Conservation (phyloP, 23 tunicate species). For the Phallusia fumigata region DNA sequence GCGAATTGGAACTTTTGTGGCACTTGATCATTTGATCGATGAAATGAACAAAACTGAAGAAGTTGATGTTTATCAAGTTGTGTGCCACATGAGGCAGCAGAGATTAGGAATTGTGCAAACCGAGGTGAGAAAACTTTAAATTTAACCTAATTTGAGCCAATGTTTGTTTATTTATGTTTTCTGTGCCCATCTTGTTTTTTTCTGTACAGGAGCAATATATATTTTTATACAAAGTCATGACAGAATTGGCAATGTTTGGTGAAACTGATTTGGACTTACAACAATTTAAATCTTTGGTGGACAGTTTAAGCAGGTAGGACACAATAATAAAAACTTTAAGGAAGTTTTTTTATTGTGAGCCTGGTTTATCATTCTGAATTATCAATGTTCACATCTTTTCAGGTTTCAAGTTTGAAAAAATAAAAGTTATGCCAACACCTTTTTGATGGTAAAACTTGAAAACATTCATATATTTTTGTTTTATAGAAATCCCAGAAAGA, state of each 20-base stretch:
- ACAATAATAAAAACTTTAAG: no score
- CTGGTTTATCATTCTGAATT: no score
- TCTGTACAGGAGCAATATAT: conserved; percentile 56
- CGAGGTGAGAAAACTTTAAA: not conserved
- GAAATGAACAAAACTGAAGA: conserved; percentile 16
- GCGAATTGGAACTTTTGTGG: conserved; percentile 57
- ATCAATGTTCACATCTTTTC: no score
- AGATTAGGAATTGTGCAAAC: conserved; percentile 45
- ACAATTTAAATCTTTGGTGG: conserved; percentile 16
- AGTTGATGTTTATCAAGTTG: conserved; percentile 38
- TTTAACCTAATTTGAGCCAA: not conserved
- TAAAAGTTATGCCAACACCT: no score
- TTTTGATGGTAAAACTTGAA: no score
- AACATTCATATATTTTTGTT: no score
- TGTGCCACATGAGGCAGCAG: conserved; percentile 44
- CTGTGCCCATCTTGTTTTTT: not conserved
- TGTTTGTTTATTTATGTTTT: not conserved
- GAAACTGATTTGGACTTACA: conserved; percentile 48
- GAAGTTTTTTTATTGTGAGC: no score
- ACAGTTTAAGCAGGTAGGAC: not conserved
- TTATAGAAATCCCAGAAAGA: no score
- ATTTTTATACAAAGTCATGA: conserved; percentile 52
- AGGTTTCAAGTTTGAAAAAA: no score
- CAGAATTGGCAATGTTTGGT: conserved; percentile 41
- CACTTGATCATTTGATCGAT: conserved; percentile 39